Percentiles rank a stretch among this genome's conserved stretches.
Evolutionary conservation across 2,888 invertebrate genomes (phyloP).

Genomic region (Drosophila mettleri): DNA sequence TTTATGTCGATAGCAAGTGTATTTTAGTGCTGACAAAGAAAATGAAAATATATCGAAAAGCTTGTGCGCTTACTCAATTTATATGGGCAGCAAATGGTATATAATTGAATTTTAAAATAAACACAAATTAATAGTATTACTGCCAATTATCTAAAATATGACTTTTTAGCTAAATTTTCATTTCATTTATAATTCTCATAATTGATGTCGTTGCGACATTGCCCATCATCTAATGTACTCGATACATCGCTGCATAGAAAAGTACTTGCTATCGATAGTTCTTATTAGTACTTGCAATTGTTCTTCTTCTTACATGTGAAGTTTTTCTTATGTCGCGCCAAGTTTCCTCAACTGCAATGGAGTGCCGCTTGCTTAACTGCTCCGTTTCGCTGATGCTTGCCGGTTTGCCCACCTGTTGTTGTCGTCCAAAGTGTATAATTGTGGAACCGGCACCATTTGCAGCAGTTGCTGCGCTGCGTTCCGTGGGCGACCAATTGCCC

Average conservation of each 20-base stretch:
- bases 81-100: no score
- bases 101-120: no score
- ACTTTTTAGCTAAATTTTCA: not conserved
- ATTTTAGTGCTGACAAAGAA: not conserved
- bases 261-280: not conserved
- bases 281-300: not conserved
- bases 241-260: not conserved
- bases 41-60: not conserved
- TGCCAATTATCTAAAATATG: not conserved
- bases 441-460: constrained; percentile 72
- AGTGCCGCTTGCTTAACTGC: constrained; percentile 85
- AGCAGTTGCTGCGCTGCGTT: constrained; percentile 48
- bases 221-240: not conserved
- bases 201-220: not conserved
- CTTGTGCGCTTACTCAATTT: not conserved
- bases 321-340: constrained; percentile 85
- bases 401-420: constrained; percentile 21
- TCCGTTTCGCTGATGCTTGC: constrained; percentile 52
- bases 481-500: constrained; percentile 85
- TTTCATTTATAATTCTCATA: not conserved
- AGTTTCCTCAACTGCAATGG: constrained; percentile 87
- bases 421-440: constrained; percentile 82
- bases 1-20: not conserved
- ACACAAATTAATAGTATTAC: no score
- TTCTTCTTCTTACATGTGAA: constrained; percentile 73